Percentiles rank a stretch among this genome's conserved stretches.
Conservation (phyloP, 2,797 vertebrate species). For the Coendou prehensilis region DNA sequence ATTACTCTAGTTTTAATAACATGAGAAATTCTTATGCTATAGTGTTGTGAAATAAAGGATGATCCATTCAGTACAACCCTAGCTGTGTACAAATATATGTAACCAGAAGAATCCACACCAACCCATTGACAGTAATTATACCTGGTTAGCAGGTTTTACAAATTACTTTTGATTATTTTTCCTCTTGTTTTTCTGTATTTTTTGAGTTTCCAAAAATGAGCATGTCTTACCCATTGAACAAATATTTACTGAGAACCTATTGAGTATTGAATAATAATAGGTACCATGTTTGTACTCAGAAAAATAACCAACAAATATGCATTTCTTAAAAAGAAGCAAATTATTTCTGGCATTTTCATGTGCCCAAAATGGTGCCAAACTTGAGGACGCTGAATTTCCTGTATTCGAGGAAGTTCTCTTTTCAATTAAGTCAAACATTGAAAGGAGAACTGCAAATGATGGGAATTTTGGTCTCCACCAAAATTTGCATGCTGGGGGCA, state of each 20-base stretch:
- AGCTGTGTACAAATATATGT: background rate
- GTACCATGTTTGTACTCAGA: background rate
- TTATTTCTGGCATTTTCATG: background rate
- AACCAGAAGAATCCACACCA: background rate
- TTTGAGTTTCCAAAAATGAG: background rate
- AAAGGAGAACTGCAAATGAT: conserved; percentile 6
- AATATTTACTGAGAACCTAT: background rate
- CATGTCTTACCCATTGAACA: background rate
- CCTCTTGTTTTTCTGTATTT: background rate
- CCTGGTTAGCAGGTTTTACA: background rate
- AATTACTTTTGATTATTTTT: background rate
- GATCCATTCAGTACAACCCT: background rate
- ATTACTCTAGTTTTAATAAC: background rate
- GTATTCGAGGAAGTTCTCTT: conserved; percentile 11
- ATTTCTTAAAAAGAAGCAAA: background rate
- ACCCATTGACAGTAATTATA: background rate
- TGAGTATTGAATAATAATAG: background rate
- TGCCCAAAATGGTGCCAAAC: background rate
- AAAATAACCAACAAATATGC: background rate
- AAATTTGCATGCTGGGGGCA: background rate
- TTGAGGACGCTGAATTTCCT: background rate
- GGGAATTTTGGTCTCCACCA: background rate
- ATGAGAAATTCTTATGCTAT: background rate
- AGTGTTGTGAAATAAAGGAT: background rate
- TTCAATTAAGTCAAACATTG: background rate